These are phyloP conservation scores for Odontamblyopus rebecca DNA, from an alignment of 2,797 vertebrate genomes.

Conservation along the genomic window DNA sequence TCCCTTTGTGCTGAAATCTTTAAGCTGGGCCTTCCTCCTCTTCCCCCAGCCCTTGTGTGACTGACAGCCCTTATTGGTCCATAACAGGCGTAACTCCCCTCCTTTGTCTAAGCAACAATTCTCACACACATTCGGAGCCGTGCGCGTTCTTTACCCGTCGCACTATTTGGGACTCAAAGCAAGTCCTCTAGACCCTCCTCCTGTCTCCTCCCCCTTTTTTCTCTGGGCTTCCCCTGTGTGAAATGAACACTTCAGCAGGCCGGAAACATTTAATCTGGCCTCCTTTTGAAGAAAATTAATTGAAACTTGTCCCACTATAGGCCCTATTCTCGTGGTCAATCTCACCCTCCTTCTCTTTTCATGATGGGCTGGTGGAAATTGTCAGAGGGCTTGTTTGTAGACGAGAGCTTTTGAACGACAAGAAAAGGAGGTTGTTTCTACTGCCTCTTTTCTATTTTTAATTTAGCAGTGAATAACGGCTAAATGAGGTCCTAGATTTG, in stretches of 20 bases:
- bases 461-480: conserved; percentile 56
- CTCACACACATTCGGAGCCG: conserved; percentile 96
- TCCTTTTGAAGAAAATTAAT: conserved; percentile 97
- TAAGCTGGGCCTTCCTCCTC: conserved; percentile 91
- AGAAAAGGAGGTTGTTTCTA: conserved; percentile 68
- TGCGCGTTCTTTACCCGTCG: conserved; percentile 93
- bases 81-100: conserved; percentile 99
- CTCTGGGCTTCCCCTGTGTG: conserved; percentile 84
- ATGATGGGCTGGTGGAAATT: conserved; percentile 69
- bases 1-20: conserved; percentile 97
- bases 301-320: conserved; percentile 95
- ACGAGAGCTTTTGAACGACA: conserved; percentile 59
- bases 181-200: conserved; percentile 87
- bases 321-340: conserved; percentile 85
- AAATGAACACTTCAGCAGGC: conserved; percentile 99
- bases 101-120: conserved; percentile 97
- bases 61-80: conserved; percentile 99
- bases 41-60: conserved; percentile 95
- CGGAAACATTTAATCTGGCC: conserved; percentile 99
- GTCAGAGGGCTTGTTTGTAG: conserved; percentile 70
- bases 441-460: conserved; percentile 24
- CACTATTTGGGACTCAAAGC: conserved; percentile 97
- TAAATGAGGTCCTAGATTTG: conserved; percentile 50
- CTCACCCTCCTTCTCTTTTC: conserved; percentile 73
- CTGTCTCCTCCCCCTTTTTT: conserved; percentile 78